Percentiles rank a stretch among this genome's conserved stretches.
Conservation (phyloP, 1,140 invertebrate species). For the Drosophila simulans region DNA sequence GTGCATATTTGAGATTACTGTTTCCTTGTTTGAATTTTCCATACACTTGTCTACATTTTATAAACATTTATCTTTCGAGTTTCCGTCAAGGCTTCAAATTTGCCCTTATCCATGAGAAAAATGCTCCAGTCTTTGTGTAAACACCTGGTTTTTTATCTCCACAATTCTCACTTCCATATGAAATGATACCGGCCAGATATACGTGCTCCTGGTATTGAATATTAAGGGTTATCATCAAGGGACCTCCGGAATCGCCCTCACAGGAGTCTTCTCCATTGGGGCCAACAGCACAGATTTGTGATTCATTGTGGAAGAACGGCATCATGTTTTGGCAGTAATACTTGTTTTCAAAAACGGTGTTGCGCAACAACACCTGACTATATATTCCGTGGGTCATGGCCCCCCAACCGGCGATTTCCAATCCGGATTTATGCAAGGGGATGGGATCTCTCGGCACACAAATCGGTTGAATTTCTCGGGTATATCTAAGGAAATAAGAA, state of each 20-base stretch:
- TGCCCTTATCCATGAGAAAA: constrained; percentile 88
- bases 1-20: too few species aligned
- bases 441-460: constrained; percentile 88
- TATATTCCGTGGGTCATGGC: constrained; percentile 87
- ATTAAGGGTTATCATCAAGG: constrained; percentile 85
- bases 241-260: constrained; percentile 89
- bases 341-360: constrained; percentile 10
- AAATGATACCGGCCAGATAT: constrained; percentile 87
- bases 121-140: constrained; percentile 89
- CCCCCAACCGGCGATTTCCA: constrained; percentile 93
- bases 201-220: constrained; percentile 19
- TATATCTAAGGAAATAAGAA: constrained; percentile 76
- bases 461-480: constrained; percentile 90
- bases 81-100: constrained; percentile 68
- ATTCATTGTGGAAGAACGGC: constrained; percentile 53
- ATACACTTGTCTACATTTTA: too few species aligned
- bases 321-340: background rate
- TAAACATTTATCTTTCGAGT: too few species aligned
- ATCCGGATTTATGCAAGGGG: background rate
- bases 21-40: constrained; percentile 17
- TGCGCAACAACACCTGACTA: constrained; percentile 73
- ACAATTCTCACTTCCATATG: constrained; percentile 90
- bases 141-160: constrained; percentile 88
- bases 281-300: constrained; percentile 88
- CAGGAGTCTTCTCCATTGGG: constrained; percentile 87